These are phyloP conservation scores for Troilus luridus DNA, from an alignment of 2,888 invertebrate genomes.

Conservation along the genomic window DNA sequence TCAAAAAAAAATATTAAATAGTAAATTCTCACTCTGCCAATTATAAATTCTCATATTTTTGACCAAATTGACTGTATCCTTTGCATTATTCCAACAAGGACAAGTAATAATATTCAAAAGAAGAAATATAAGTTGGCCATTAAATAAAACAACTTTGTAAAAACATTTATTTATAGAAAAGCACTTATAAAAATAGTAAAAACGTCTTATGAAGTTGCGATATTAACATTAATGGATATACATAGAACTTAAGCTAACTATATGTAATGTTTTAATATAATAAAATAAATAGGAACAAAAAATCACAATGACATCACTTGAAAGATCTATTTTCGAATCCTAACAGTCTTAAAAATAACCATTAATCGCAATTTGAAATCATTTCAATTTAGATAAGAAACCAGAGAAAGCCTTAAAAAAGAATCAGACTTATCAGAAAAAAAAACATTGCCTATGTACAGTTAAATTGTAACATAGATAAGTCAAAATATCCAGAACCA, in stretches of 20 bases:
- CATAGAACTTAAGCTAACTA: constrained; percentile 49
- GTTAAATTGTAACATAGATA: constrained; percentile 41
- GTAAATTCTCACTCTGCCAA: no score
- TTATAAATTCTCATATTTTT: no score
- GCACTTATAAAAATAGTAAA: constrained; percentile 56
- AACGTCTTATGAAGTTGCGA: constrained; percentile 47
- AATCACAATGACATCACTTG: constrained; percentile 54
- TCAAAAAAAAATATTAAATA: no score
- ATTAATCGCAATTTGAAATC: constrained; percentile 44
- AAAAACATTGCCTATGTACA: constrained; percentile 35
- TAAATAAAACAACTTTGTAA: constrained; percentile 13
- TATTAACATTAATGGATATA: constrained; percentile 44
- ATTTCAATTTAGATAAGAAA: constrained; percentile 52
- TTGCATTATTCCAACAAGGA: no score
- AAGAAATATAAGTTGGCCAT: not conserved
- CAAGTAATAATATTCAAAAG: not conserved
- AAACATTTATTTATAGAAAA: constrained; percentile 54
- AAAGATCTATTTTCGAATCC: constrained; percentile 57
- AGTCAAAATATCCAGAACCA: constrained; percentile 48
- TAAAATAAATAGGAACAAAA: constrained; percentile 57
- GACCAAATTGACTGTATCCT: no score
- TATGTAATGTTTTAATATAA: constrained; percentile 17
- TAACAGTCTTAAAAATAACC: constrained; percentile 59
- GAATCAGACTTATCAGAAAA: constrained; percentile 53
- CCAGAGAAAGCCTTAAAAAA: constrained; percentile 48